These are phyloP conservation scores for Ophioninae sp. DNA, from an alignment of 2,888 invertebrate genomes.

Conservation along the genomic window DNA sequence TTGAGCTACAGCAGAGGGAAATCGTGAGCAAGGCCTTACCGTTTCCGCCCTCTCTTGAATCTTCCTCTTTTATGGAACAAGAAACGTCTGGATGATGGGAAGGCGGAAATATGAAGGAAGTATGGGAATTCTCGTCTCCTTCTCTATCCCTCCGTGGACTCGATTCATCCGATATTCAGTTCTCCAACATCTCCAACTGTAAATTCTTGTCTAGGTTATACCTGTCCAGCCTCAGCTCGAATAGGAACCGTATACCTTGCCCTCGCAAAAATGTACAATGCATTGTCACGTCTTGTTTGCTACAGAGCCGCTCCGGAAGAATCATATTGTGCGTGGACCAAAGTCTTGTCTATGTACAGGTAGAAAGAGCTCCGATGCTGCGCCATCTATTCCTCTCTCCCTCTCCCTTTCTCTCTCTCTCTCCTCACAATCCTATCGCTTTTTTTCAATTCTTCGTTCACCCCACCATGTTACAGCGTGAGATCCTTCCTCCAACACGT, in stretches of 20 bases:
- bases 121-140: slow-evolving; percentile 58
- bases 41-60: slow-evolving; percentile 72
- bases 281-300: slow-evolving; percentile 75
- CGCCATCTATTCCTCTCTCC: too few relatives aligned
- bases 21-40: slow-evolving; percentile 68
- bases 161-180: slow-evolving; percentile 48
- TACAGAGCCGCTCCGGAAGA: slow-evolving; percentile 70
- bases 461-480: slow-evolving; percentile 3
- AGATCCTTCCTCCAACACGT: slow-evolving; percentile 4
- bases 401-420: too few relatives aligned
- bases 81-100: slow-evolving; percentile 40
- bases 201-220: slow-evolving; percentile 16
- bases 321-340: slow-evolving; percentile 54
- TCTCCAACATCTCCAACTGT: slow-evolving; percentile 26
- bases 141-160: slow-evolving; percentile 57
- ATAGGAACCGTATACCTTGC: slow-evolving; percentile 29
- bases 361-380: slow-evolving; percentile 4
- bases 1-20: slow-evolving; percentile 60
- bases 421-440: slow-evolving; percentile 15
- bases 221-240: slow-evolving; percentile 33
- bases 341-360: slow-evolving; percentile 35
- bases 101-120: slow-evolving; percentile 56
- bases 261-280: slow-evolving; percentile 55
- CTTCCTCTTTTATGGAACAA: slow-evolving; percentile 67
- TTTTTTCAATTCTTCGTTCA: slow-evolving; percentile 7